Base-by-base conservation (phyloP, 2,888 invertebrate species). In the Drosophila barbarae region DNA sequence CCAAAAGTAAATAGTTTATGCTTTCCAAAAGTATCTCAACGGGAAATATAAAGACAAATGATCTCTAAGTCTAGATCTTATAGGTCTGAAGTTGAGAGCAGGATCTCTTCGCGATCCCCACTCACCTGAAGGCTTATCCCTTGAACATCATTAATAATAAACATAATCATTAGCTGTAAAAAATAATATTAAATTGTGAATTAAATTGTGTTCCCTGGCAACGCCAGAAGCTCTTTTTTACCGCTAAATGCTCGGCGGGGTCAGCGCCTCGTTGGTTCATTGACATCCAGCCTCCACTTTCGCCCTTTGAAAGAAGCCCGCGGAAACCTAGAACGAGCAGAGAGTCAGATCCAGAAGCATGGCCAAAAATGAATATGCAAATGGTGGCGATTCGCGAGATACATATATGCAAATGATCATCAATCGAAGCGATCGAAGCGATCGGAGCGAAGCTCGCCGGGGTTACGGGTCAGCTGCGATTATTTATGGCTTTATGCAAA, bases 401-500 rank as follows among this genome's bases (percentile, higher is more conserved):
- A 30, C 9, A 30, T 23, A 50, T 68, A 68, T 68, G 67, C 57
- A 58, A 68, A 68, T 65, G 56, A 51, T 15, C 18, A 23, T 13
- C 46, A 41, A 41, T 41, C 34, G 69, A 39, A 42, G 15, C 18
- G 46, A 30, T 46, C 38, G 42, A n/a, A 44, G 3, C 38, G 68
- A 39, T 57, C 21, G 28, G 36, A 46, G 34, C 23, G 47, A 34
- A 39, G 28, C 12, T 21, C 35, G 38, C 12, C 9, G 56, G 61
- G 77, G 77, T 77, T 77, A 80, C 51, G 66, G 52, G 70, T 49
- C 59, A 57, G 32, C 12, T 15, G n/a, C n/a, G 68, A 70, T 81
- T 73, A 83, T 81, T 81, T 80, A 81, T 81, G 77, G 73, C 60
- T 64, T 71, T 83, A 81, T 83, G 83, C 71, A 59, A 83, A 81